Evolutionary conservation across 2,888 invertebrate species (phyloP).

Genomic region (Limnephilus rhombicus): DNA sequence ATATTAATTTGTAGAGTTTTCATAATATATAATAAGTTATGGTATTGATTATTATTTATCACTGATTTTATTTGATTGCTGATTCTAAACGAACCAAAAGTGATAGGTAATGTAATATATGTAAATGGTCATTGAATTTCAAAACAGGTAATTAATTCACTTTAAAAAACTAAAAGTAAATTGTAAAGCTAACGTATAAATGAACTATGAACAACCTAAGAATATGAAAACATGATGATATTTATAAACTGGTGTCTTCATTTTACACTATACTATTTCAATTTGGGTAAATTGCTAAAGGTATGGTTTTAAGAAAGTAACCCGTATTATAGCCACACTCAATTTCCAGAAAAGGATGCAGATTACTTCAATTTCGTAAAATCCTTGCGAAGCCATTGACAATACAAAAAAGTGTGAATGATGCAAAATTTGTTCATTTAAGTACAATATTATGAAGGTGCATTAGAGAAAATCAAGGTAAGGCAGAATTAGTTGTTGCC

Average conservation of each 20-base stretch:
- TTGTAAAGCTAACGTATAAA: background rate
- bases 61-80: background rate
- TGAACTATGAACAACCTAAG: background rate
- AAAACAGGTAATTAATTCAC: background rate
- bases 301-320: slow-evolving; percentile 1
- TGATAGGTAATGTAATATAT: background rate
- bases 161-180: background rate
- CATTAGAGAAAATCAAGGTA: background rate
- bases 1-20: background rate
- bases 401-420: background rate
- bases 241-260: background rate
- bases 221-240: background rate
- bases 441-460: background rate
- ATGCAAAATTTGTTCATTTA: background rate
- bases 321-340: background rate
- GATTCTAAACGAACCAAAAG: background rate
- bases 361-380: background rate
- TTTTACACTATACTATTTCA: background rate
- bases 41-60: background rate
- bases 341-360: background rate
- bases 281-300: slow-evolving; percentile 1
- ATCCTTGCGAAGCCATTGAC: background rate
- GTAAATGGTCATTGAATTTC: background rate
- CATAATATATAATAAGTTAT: background rate
- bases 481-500: background rate